These are phyloP conservation scores for Ennomos erosarius DNA, from an alignment of 2,888 invertebrate genomes.

Conservation along the genomic window DNA sequence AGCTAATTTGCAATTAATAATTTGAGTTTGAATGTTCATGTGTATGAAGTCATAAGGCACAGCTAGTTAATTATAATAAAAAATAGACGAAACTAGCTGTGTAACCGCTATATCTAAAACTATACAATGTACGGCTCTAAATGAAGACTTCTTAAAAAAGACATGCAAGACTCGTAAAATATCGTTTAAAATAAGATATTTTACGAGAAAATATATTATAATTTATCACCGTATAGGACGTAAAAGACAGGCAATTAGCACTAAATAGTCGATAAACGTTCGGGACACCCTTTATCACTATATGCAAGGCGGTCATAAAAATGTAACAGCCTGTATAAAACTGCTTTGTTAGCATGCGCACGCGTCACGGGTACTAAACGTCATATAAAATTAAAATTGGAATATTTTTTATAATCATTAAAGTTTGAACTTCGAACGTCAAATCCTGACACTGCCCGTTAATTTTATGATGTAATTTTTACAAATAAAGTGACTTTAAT, in stretches of 20 bases:
- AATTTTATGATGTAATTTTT: conserved; percentile 53
- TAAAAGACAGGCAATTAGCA: conserved; percentile 71
- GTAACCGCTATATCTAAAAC: conserved; percentile 2
- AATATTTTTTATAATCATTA: conserved; percentile 26
- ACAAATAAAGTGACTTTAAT: conserved; percentile 34
- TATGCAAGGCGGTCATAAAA: conserved; percentile 61
- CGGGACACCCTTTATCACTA: conserved; percentile 62
- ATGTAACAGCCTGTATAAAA: conserved; percentile 59
- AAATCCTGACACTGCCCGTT: conserved; percentile 28
- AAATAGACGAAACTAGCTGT: too few relatives aligned
- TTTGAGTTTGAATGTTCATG: too few relatives aligned
- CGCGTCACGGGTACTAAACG: conserved; percentile 58
- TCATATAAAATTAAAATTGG: conserved; percentile 37
- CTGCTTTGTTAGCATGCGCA: conserved; percentile 68
- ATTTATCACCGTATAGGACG: conserved; percentile 42
- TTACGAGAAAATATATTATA: conserved; percentile 39
- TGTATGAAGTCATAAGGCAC: too few relatives aligned
- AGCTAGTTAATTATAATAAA: not conserved
- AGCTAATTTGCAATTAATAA: too few relatives aligned
- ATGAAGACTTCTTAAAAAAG: conserved; percentile 21
- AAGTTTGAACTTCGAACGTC: conserved; percentile 36
- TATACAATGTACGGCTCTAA: conserved; percentile 6
- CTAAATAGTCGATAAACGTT: conserved; percentile 68
- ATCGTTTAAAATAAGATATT: conserved; percentile 23
- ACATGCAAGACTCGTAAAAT: conserved; percentile 23